These are phyloP conservation scores for Whitmania pigra DNA, from an alignment of 1,140 invertebrate genomes.

Conservation along the genomic window DNA sequence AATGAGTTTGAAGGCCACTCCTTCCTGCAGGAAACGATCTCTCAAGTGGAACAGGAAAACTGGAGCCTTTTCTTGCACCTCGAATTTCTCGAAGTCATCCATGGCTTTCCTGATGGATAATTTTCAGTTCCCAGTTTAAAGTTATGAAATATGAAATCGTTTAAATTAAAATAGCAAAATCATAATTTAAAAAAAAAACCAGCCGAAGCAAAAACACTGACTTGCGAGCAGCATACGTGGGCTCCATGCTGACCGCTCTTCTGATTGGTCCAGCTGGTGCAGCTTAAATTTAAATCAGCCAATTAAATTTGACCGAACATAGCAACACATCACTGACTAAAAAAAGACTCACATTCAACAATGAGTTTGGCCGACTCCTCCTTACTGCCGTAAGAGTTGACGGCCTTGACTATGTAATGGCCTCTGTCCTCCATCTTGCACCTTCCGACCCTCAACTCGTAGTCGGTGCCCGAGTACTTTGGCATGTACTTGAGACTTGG, in stretches of 20 bases:
- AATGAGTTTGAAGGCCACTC: slow-evolving; percentile 69
- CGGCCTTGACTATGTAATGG: slow-evolving; percentile 89
- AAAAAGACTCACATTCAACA: slow-evolving; percentile 63
- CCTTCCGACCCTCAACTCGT: slow-evolving; percentile 91
- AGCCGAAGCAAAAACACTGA: not conserved
- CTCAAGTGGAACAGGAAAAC: slow-evolving; percentile 91
- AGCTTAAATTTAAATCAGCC: not conserved
- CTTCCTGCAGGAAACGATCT: slow-evolving; percentile 83
- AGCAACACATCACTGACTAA: not conserved
- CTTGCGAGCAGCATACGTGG: not conserved
- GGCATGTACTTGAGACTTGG: slow-evolving; percentile 99
- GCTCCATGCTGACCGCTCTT: slow-evolving; percentile 13
- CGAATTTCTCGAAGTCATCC: slow-evolving; percentile 20
- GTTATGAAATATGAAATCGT: not conserved
- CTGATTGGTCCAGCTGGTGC: slow-evolving; percentile 7
- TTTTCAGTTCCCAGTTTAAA: not conserved
- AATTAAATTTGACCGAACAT: too few relatives aligned
- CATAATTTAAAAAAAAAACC: not conserved
- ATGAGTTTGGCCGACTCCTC: slow-evolving; percentile 95
- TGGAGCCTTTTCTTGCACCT: slow-evolving; percentile 48
- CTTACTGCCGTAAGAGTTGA: slow-evolving; percentile 89
- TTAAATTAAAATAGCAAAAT: not conserved
- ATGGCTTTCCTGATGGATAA: not conserved
- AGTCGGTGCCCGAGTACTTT: slow-evolving; percentile 85
- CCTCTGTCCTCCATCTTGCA: slow-evolving; percentile 86